Evolutionary conservation across 53 echinoderm and acorn worm genomes (phyloP), one percentile per base, ranked within the genome.

Genomic region (Apostichopus leukothele): DNA sequence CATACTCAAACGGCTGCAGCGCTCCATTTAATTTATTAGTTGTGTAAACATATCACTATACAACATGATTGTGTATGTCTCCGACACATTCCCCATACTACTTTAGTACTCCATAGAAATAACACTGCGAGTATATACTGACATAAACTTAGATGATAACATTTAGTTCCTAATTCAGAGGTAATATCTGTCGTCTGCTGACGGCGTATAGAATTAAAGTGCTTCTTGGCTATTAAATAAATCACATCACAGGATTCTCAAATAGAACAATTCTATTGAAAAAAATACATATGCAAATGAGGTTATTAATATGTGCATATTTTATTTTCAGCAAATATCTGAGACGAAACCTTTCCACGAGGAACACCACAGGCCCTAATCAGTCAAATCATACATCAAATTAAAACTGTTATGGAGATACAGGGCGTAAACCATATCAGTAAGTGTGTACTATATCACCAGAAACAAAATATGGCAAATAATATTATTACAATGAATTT

Each of bases 281-380:
- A 76, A 21, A 80, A 80, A 51, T 80, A 80, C 52, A 80, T 80
- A 80, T 80, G 81, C 81, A 80, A 55, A 80, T 50, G 21, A 80
- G 21, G 14, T 80, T 51, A 80, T 80, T 51, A 80, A 80, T 80
- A 50, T 80, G 53, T 55, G 81, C 57, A 80, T 53, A 80, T 16
- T 21, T 80, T 52, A 53, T 78, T 27, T 20, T 51, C 52, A 53
- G 14, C 53, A 80, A 80, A 80, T 51, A 53, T 52, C 12, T 55
- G 57, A 80, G 13, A 80, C 52, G 18, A 80, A 51, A 78, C 7
- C 79, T 5, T 78, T 39, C 39, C 57, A 57, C 5, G 57, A 39
- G 3, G 39, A 39, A 39, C 6, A 57, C 57, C 57, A 57, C 10
- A 14, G 18, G 52, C 52, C 81, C 81, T 55, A 80, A 51, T 14